Evolutionary conservation across 2,888 invertebrate genomes (phyloP), one percentile per base, ranked within the genome.

Genomic region (Pandemis cinnamomeana): DNA sequence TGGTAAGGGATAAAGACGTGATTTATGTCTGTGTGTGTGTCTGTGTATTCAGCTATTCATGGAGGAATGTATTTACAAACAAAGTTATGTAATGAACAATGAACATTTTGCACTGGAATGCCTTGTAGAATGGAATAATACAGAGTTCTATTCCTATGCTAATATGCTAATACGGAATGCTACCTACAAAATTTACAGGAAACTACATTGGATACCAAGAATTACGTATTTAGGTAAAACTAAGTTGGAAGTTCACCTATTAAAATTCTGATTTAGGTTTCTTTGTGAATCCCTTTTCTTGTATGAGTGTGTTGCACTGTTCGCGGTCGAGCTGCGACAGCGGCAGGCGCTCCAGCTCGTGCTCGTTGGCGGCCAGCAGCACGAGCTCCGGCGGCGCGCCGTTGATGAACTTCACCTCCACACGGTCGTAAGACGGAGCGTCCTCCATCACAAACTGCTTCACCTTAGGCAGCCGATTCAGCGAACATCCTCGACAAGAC

Each of bases 401-500:
- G 20, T 91, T 94, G 77, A 96, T 96, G 81, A 95, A 96, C 80
- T 95, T 95, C 79, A 96, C 96, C 78, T 95, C 95, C 51, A 96
- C 88, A 55, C 93, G 87, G 0, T 95, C 92, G 79, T 96, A 96
- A 53, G 90, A 87, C 0, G 96, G 96, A n/a, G 96, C 90, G 82
- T 97, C 97, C 71, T 96, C 94, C 87, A 95, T 95, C 20, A 96
- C 95, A 81, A 96, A 97, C 71, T 91, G 86, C 83, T 95, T 96
- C 7, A 96, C 95, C 82, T 96, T 95, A 0, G 95, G 95, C 58
- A 96, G 89, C 71, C 96, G 92, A 81, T 96, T 96, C 71, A 97
- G 85, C 2, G 95, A 95, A 83, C 96, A 96, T 63, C 96, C 96
- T 80, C 95, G 92, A 86, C 96, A 97, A 81, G 95, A 96, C 96